Base-by-base conservation (phyloP, 2,797 vertebrate species). In the Geotrypetes seraphini region DNA sequence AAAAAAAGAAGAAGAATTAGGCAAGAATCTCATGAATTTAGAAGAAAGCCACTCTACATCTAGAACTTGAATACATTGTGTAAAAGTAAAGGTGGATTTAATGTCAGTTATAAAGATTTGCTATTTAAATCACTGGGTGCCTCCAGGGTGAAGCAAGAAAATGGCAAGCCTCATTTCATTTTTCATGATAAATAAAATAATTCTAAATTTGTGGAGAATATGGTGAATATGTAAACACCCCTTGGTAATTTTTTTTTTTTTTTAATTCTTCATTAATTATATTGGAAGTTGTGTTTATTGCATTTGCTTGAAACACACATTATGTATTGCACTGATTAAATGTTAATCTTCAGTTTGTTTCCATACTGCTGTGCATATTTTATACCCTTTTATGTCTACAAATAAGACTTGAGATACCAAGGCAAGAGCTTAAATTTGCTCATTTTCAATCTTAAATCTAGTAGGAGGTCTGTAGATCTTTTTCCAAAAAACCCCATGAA, bases 191-290 rank as follows among this genome's bases (percentile, higher is more conserved):
- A 44, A 29, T 10, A 4, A 11, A 20, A 23, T 29, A 19, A 28
- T 12, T 7, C 38, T 28, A 31, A 47, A 7, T 25, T 39, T 35
- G 26, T 17, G 10, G 24, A 34, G 11, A 22, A 47, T 20, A 22
- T 29, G 27, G n/a, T 33, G 19, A 22, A 26, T 33, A 38, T 10
- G n/a, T 16, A 53, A 62, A 44, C 22, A 33, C 3, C 20, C 22
- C 8, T 16, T 17, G 12, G 15, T 3, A 10, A 19, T 16, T 3
- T 12, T 22, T 5, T 20, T 8, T 22, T 23, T 8, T 10, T 11
- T 22, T n/a, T n/a, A n/a, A n/a, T n/a, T n/a, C n/a, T n/a, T 10
- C 4, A 13, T 25, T 26, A 32, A 38, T 3, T 13, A 22, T 19
- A 23, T 7, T n/a, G 8, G 20, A 7, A 4, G 3, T 2, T 17